Percentiles rank a stretch among this genome's conserved stretches.
Conservation (phyloP, 2,113 vertebrate species). For the Numenius arquata region DNA sequence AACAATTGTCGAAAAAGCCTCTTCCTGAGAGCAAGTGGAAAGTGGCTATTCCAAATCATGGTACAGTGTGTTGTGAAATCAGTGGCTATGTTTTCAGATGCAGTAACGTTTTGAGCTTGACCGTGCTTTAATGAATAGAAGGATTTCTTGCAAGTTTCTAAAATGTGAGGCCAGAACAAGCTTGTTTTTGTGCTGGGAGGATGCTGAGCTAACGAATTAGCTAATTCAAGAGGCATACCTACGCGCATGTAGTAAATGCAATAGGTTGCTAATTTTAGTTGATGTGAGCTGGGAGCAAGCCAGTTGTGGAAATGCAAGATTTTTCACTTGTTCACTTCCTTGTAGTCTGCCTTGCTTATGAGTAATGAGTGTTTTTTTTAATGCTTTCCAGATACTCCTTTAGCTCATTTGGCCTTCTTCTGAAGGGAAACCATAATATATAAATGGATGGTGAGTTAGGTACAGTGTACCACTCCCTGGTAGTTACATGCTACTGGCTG, state of each 20-base stretch:
- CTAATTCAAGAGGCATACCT: neutral
- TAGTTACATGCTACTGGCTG: neutral
- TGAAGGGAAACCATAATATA: neutral
- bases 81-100: neutral
- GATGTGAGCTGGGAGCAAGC: neutral
- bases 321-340: conserved; percentile 20
- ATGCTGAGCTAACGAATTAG: conserved; percentile 4
- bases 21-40: neutral
- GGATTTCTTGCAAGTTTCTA: neutral
- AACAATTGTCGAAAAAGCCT: neutral
- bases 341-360: neutral
- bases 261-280: conserved; percentile 38
- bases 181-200: neutral
- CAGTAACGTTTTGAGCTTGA: neutral
- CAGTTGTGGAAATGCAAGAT: neutral
- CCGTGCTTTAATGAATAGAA: neutral
- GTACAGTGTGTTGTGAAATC: neutral
- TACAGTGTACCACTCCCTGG: neutral
- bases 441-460: neutral
- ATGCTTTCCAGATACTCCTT: neutral
- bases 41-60: neutral
- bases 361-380: neutral
- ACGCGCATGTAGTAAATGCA: neutral
- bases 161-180: neutral
- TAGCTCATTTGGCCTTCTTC: neutral